phyloP scores from a whole-genome alignment of 1,140 invertebrate species.

The Ceratosolen solmsi region DNA sequence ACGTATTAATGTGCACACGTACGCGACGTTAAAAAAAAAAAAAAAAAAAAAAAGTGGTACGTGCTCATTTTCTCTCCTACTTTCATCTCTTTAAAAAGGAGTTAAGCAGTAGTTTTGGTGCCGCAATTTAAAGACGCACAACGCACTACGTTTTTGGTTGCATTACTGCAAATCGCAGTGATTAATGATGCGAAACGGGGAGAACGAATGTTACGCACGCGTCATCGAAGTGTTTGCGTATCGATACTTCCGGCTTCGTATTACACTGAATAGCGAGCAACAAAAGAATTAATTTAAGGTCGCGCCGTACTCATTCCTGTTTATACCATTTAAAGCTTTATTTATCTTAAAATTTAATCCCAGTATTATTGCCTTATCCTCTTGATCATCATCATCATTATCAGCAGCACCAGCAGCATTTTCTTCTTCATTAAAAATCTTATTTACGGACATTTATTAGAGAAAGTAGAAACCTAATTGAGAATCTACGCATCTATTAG shows the following conservation, averaged over 20 bases:
- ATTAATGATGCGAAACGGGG: conserved; percentile 36
- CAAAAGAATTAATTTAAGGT: conserved; percentile 41
- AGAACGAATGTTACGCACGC: conserved; percentile 31
- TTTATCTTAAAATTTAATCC: background rate
- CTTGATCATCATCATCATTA: too few species aligned
- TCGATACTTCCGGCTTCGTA: conserved; percentile 33
- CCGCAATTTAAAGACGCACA: background rate
- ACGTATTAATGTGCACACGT: background rate
- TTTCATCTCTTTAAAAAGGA: too few species aligned
- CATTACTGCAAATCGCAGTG: background rate
- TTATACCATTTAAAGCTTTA: background rate
- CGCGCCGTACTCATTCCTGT: background rate
- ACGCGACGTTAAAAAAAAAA: background rate
- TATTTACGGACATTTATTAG: background rate
- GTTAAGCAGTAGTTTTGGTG: background rate
- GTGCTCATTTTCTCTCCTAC: background rate
- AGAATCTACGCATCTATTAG: background rate
- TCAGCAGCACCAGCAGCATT: too few species aligned
- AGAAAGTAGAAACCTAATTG: background rate
- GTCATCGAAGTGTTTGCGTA: conserved; percentile 42
- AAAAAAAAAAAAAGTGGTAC: too few species aligned
- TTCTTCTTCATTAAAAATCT: background rate
- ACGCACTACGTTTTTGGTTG: background rate
- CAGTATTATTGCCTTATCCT: background rate
- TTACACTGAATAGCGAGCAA: conserved; percentile 11